phyloP scores from a whole-genome alignment of 1,140 invertebrate genomes.

The Brevipalpus yothersi region DNA sequence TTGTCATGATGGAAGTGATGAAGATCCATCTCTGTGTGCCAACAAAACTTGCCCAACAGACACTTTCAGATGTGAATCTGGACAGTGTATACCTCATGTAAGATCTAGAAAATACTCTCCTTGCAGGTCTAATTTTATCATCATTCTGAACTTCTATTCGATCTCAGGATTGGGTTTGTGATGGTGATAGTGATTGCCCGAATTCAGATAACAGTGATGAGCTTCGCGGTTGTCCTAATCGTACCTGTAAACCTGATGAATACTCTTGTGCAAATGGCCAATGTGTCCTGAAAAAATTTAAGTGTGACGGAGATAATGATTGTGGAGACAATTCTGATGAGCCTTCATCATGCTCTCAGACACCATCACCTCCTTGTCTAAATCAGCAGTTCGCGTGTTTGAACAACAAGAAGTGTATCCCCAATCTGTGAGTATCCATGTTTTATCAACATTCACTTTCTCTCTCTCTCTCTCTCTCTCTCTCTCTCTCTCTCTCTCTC shows the following conservation, averaged over 20 bases:
- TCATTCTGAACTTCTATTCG: constrained; percentile 24
- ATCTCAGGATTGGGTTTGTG: constrained; percentile 33
- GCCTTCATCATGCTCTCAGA: constrained; percentile 14
- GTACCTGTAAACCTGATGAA: constrained; percentile 13
- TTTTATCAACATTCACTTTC: constrained; percentile 10
- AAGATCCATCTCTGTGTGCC: constrained; percentile 31
- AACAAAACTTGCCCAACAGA: constrained; percentile 39
- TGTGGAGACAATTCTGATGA: constrained; percentile 17
- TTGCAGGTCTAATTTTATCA: constrained; percentile 72
- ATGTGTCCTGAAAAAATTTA: constrained; percentile 12
- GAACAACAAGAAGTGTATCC: constrained; percentile 18
- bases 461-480: no score
- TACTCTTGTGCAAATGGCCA: constrained; percentile 15
- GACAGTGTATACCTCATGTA: constrained; percentile 37
- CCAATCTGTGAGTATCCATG: constrained; percentile 17
- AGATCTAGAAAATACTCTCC: constrained; percentile 32
- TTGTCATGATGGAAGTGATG: constrained; percentile 18
- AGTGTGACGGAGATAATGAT: constrained; percentile 30
- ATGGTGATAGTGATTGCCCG: constrained; percentile 30
- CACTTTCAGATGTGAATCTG: constrained; percentile 20
- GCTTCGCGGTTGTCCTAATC: constrained; percentile 16
- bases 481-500: no score
- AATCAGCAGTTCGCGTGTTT: constrained; percentile 22
- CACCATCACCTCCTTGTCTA: constrained; percentile 15
- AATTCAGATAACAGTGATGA: constrained; percentile 17